A percentile compares a stretch with the other conserved stretches of the same genome.
Evolutionary conservation across 2,888 invertebrate genomes (phyloP).

Genomic region (Ganaspis brasiliensis): DNA sequence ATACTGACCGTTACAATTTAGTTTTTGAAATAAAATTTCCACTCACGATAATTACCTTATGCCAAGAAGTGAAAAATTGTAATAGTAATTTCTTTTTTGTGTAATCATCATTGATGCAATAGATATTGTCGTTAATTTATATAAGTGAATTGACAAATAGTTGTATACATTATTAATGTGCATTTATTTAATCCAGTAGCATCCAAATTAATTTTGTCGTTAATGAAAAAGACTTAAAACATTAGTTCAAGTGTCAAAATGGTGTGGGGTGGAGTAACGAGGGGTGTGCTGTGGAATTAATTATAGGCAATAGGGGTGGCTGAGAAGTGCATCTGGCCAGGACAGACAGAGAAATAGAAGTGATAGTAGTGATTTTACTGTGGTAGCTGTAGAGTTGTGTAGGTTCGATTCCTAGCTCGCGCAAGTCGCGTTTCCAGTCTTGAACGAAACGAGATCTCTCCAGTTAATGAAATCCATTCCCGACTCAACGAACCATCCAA

Average conservation of each 20-base stretch:
- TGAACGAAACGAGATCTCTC: conserved; percentile 63
- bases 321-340: conserved; percentile 72
- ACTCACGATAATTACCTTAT: too few species aligned
- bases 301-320: conserved; percentile 70
- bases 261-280: neutral
- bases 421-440: conserved; percentile 51
- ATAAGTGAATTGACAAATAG: too few species aligned
- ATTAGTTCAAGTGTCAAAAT: conserved; percentile 37
- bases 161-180: neutral
- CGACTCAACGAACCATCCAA: conserved; percentile 54
- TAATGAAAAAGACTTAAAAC: conserved; percentile 25
- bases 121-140: too few species aligned
- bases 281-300: conserved; percentile 70
- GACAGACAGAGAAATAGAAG: conserved; percentile 68
- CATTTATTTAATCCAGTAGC: neutral
- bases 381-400: conserved; percentile 30
- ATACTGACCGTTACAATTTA: too few species aligned
- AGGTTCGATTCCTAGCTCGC: conserved; percentile 45
- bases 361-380: conserved; percentile 44
- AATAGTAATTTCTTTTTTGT: too few species aligned
- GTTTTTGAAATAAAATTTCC: too few species aligned
- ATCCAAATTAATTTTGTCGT: neutral
- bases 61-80: too few species aligned
- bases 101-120: too few species aligned
- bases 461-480: conserved; percentile 72